Evolutionary conservation across 1,140 invertebrate genomes (phyloP).

Genomic region (Danaus melanippus): DNA sequence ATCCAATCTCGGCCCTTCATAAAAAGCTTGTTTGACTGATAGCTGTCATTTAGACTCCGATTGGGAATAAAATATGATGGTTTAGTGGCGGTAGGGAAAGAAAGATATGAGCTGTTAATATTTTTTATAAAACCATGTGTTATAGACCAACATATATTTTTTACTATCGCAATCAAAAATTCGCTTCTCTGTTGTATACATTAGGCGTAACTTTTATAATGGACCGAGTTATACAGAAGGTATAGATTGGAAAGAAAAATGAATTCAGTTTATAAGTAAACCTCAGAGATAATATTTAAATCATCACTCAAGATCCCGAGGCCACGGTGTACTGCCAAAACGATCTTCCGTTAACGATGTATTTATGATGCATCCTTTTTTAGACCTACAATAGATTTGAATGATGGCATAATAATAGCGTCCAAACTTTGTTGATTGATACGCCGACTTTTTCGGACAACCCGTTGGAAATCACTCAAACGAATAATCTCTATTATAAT

Average conservation of each 20-base stretch:
- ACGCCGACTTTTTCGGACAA: constrained; percentile 14
- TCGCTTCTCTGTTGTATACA: no score
- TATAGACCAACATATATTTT: no score
- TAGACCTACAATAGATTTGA: constrained; percentile 14
- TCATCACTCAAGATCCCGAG: constrained; percentile 7
- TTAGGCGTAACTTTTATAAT: no score
- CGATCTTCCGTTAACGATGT: constrained; percentile 10
- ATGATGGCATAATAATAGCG: constrained; percentile 19
- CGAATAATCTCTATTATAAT: constrained; percentile 8
- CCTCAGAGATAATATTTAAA: constrained; percentile 8
- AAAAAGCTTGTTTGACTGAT: constrained; percentile 13
- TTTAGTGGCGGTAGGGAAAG: no score
- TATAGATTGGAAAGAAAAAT: constrained; percentile 5
- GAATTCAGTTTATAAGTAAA: not conserved
- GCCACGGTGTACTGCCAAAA: constrained; percentile 11
- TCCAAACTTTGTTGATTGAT: constrained; percentile 18
- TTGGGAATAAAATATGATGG: no score
- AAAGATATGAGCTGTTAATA: no score
- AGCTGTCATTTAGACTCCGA: constrained; percentile 1
- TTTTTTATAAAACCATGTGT: no score
- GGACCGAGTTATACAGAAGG: no score
- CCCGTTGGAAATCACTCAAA: constrained; percentile 14
- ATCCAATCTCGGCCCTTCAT: constrained; percentile 12
- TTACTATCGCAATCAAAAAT: no score
- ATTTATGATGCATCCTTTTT: constrained; percentile 16